Conservation (phyloP, 1,140 invertebrate species). For the Ganaspis sp. region DNA sequence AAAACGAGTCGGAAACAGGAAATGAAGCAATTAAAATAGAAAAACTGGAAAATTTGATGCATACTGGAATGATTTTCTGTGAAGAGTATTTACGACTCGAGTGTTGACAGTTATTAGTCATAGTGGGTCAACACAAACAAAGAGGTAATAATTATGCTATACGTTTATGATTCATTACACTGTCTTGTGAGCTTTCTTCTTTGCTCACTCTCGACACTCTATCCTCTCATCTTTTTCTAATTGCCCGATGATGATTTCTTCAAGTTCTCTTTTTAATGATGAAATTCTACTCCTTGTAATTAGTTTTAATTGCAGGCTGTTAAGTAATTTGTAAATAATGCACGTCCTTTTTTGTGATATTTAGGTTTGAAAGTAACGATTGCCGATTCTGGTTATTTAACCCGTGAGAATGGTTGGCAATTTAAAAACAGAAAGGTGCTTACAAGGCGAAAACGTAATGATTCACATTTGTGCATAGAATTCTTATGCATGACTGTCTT, state of each 20-base stretch:
- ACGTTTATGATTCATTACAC: background rate
- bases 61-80: too few species aligned
- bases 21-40: background rate
- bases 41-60: too few species aligned
- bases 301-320: background rate
- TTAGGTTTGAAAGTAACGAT: background rate
- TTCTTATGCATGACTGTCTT: background rate
- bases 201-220: background rate
- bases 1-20: too few species aligned
- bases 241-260: background rate
- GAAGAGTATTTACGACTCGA: background rate
- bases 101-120: slow-evolving; percentile 9
- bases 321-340: background rate
- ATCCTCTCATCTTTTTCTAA: background rate
- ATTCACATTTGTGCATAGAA: background rate
- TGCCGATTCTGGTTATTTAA: background rate
- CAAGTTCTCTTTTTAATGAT: background rate
- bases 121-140: background rate
- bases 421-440: background rate
- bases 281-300: background rate
- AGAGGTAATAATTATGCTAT: background rate
- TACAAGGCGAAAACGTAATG: background rate
- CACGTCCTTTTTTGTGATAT: background rate
- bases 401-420: background rate
- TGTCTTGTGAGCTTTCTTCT: background rate